Base-by-base conservation (phyloP, 2,888 invertebrate species). In the Campoletis raptor region DNA sequence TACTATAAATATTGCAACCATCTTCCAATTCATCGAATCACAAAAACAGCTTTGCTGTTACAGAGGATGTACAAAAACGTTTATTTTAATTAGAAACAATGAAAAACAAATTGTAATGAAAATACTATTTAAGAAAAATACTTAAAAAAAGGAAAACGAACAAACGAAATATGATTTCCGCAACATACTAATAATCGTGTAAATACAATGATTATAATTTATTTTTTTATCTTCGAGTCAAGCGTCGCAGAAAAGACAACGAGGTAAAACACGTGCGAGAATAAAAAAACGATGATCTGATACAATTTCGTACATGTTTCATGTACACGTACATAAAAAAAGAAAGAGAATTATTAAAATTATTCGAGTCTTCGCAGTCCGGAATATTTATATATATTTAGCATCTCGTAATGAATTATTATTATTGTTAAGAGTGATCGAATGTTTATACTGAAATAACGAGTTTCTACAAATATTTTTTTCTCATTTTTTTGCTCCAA, bases 141-240 rank as follows among this genome's bases (percentile, higher is more conserved):
- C 9, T 57, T 30, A 45, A 30, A 76, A 3, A 48, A 45, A 10
- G 37, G n/a, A 30, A 15, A 3, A 30, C 30, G 30, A 15, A 61
- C 48, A 5, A n/a, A 48, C 48, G n/a, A n/a, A 0, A 85, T 81
- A 87, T 88, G 85, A 87, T 85, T 87, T 85, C 81, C 82, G 83
- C 87, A 87, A 87, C 84, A 88, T 81, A 61, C 84, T 84, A 45
- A 54, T 48, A 79, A 85, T 86, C 72, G 76, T 87, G 85, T 87
- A 85, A 83, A 85, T 88, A 88, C 24, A 42, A 81, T 83, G 57
- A 83, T 86, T 86, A 86, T 83, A 87, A 88, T 88, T 89, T 85
- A 88, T 88, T 87, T 86, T 89, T 85, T 85, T 85, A 88, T 88
- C 86, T 73, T 83, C 77, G 86, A 78, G 83, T 78, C 66, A 79